These are phyloP conservation scores for Apodemia mormo DNA, from an alignment of 2,888 invertebrate genomes.

Conservation along the genomic window DNA sequence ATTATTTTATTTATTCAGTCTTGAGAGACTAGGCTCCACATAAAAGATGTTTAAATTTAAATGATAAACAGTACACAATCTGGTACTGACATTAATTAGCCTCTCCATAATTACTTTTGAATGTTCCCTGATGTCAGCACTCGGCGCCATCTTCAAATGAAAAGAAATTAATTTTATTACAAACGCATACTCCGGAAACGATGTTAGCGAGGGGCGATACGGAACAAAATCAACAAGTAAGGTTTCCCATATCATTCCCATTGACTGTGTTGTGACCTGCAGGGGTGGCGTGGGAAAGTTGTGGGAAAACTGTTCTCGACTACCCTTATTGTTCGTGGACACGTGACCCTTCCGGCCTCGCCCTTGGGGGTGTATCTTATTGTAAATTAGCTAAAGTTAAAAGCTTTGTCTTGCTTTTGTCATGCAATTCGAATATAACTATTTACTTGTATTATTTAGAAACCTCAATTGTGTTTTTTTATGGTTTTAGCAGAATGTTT, in stretches of 20 bases:
- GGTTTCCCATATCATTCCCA: conserved; percentile 68
- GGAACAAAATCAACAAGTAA: conserved; percentile 72
- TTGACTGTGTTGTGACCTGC: conserved; percentile 33
- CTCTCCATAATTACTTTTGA: conserved; percentile 16
- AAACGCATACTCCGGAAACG: conserved; percentile 58
- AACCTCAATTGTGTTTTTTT: too few relatives aligned
- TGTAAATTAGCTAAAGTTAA: conserved; percentile 28
- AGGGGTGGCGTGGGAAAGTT: conserved; percentile 72
- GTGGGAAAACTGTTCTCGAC: conserved; percentile 68
- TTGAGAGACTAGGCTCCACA: background rate
- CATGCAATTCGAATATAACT: too few relatives aligned
- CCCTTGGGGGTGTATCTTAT: conserved; percentile 38
- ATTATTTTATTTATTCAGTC: background rate
- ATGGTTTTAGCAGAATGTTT: too few relatives aligned
- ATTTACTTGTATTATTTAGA: too few relatives aligned
- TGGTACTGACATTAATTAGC: conserved; percentile 15
- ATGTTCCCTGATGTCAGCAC: conserved; percentile 28
- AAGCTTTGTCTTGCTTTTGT: conserved; percentile 21
- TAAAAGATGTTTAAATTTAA: background rate
- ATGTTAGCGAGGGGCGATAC: conserved; percentile 58
- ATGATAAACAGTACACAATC: conserved; percentile 8
- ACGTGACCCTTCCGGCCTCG: conserved; percentile 68
- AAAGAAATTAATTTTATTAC: conserved; percentile 41
- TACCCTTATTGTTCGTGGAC: conserved; percentile 54
- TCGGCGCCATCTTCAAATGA: conserved; percentile 27